phyloP scores from a whole-genome alignment of 2,888 invertebrate species.

The Cylloceria caligata region DNA sequence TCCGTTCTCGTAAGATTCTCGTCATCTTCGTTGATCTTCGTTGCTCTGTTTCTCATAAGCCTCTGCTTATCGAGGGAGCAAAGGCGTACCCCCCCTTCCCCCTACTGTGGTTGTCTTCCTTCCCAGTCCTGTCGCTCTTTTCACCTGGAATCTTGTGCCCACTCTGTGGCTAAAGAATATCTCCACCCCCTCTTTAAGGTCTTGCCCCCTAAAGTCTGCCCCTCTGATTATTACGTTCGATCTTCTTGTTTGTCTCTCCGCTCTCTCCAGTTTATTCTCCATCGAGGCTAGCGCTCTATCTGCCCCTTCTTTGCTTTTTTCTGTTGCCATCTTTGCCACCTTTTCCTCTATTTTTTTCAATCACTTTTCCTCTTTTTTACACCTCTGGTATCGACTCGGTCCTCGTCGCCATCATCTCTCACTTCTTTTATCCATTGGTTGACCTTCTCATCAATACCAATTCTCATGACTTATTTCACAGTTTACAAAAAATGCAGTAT shows the following conservation, averaged over 20 bases:
- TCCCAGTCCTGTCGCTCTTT: background rate
- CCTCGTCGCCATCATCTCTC: background rate
- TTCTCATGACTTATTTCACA: too few species aligned
- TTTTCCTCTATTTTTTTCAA: constrained; percentile 18
- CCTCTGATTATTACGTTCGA: constrained; percentile 1
- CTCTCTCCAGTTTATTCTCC: background rate
- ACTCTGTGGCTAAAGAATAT: too few species aligned
- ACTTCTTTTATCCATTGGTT: background rate
- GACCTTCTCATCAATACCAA: too few species aligned
- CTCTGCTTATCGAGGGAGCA: constrained; percentile 1
- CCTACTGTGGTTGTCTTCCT: constrained; percentile 7
- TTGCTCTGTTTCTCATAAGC: constrained; percentile 17
- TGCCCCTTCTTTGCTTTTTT: too few species aligned
- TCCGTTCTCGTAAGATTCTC: constrained; percentile 14
- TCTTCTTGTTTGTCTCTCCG: constrained; percentile 19
- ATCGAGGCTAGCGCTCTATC: background rate
- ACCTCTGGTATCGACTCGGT: background rate
- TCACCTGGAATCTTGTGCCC: background rate
- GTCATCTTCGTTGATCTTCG: constrained; percentile 15
- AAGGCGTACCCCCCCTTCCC: background rate
- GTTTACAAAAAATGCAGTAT: too few species aligned
- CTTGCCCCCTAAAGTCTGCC: background rate
- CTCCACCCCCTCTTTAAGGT: too few species aligned
- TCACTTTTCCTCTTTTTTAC: constrained; percentile 10
- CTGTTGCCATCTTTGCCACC: constrained; percentile 14